Evolutionary conservation across 2,797 vertebrate genomes (phyloP), one percentile per base, ranked within the genome.

Genomic region (Lithobates sylvaticus): DNA sequence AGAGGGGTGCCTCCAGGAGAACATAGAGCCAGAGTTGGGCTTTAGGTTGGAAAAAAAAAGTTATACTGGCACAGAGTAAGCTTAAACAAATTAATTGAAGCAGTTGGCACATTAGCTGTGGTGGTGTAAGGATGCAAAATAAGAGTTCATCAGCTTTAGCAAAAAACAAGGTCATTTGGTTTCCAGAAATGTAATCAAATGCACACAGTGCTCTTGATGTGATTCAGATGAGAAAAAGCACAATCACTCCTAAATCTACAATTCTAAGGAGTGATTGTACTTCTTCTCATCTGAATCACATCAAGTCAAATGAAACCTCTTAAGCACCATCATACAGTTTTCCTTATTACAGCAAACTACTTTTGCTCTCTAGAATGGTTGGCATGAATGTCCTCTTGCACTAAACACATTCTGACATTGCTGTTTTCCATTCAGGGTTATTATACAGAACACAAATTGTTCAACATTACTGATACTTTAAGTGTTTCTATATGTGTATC

Each of bases 171-270:
- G 29, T 67, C 1, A 74, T 68, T 32, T 76, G 61, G 36, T 39
- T 73, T 83, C 26, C 26, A n/a, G 61, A 61, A 76, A 83, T 76
- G 27, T 75, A 83, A 83, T 75, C 72, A 50, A 67, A 64, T 67
- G 27, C 27, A 75, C 44, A 47, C 26, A 76, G 23, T 32, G 18
- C 72, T 47, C 81, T 76, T 65, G 42, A 83, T 76, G 70, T 64
- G 64, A 75, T 83, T 83, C 26, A 75, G 34, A 72, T 75, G 39
- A 68, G 50, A 76, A 76, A 36, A 76, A 65, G 58, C 34, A 83
- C 10, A 65, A 65, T 65, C 71, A 74, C n/a, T 65, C 8, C 42
- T 27, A 13, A 73, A 18, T 39, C 32, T 29, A 54, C 7, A 13
- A 81, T 69, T 42, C 12, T 61, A 74, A 47, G 50, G 27, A 32